These are phyloP conservation scores for Smittia sp. DNA, from an alignment of 2,888 invertebrate species.

Conservation along the genomic window DNA sequence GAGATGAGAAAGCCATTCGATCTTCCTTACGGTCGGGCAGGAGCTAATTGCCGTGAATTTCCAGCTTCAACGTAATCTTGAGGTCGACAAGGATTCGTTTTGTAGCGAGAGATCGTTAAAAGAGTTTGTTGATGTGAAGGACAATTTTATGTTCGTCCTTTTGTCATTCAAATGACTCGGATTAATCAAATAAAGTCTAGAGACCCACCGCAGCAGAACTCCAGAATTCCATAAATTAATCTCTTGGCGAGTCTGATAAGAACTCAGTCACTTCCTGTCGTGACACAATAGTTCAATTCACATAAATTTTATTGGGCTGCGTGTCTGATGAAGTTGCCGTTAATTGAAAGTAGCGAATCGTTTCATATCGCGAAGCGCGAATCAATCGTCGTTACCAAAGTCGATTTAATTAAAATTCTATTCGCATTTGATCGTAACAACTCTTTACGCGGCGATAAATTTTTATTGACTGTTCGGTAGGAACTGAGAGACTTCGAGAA, in stretches of 20 bases:
- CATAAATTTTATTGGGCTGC: conserved; percentile 24
- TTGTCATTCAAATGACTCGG: conserved; percentile 32
- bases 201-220: conserved; percentile 26
- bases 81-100: not conserved
- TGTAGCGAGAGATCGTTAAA: not conserved
- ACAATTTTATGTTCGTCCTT: not conserved
- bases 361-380: not conserved
- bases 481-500: not conserved
- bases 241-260: conserved; percentile 13
- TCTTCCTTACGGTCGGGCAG: not conserved
- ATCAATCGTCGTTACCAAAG: not conserved
- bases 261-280: conserved; percentile 31
- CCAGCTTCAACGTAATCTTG: not conserved
- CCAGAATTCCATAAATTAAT: not conserved
- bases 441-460: conserved; percentile 14
- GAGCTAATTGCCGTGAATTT: conserved; percentile 32
- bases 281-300: not conserved
- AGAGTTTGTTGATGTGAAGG: not conserved
- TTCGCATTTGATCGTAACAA: conserved; percentile 9
- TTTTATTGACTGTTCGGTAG: conserved; percentile 18
- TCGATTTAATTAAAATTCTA: conserved; percentile 36
- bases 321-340: not conserved
- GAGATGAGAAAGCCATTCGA: conserved; percentile 30
- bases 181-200: not conserved
- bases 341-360: not conserved